Base-by-base conservation (phyloP, 1,140 invertebrate species). In the Plutomurus gul region DNA sequence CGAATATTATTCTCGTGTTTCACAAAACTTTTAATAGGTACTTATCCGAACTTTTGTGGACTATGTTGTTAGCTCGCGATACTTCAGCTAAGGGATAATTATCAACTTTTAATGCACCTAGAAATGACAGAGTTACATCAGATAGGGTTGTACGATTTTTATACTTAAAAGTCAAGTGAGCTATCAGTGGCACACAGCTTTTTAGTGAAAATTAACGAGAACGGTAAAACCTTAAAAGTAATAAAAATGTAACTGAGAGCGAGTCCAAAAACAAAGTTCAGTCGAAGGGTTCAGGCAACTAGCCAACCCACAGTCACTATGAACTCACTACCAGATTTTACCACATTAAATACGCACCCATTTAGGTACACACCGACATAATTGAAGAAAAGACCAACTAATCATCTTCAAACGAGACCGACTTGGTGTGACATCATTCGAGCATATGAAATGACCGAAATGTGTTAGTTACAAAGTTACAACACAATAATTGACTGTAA, bases 371-470 rank as follows among this genome's bases (percentile, higher is more conserved):
- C 56, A 30, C 56, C 30, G 56, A 65, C 56, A 51, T 65, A 65
- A 65, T 65, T 65, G 56, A 65, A 65, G 56, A 65, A 65, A 65
- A 65, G n/a, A 65, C 56, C 56, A 65, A 65, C 56, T 65, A 65
- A 65, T 65, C 56, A 65, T 65, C 56, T 65, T 65, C 56, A 33
- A 65, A 65, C 56, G 27, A 65, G 25, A 25, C 56, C 56, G 56
- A 65, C 56, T 65, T 65, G 56, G 56, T 65, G 56, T 65, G 56
- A 65, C 56, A 65, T 65, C 56, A 65, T 65, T 51, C 25, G 47
- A 51, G 47, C 27, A 65, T 22, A 60, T 13, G 33, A n/a, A 65
- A 27, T 65, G 27, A 27, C 56, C 56, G 13, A 65, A n/a, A 65
- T 8, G 18, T 30, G 36, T 65, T 65, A 25, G n/a, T n/a, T n/a